Evolutionary conservation across 2,797 vertebrate species (phyloP).

Genomic region (Sandelia bainsii): DNA sequence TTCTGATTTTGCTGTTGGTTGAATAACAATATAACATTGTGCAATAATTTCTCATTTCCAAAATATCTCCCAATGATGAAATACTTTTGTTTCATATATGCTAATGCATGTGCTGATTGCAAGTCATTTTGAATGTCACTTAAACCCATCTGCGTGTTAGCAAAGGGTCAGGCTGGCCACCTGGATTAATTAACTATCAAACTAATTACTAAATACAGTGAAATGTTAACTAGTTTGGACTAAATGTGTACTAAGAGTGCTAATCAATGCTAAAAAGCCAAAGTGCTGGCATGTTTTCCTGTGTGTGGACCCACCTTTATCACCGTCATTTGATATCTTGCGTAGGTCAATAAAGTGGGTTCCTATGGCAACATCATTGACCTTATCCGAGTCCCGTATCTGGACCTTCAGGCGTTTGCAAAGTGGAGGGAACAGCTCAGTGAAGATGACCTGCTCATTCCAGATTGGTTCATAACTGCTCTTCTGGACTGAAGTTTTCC

Average conservation of each 20-base stretch:
- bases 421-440: constrained; percentile 95
- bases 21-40: too few relatives aligned
- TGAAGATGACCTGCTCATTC: constrained; percentile 96
- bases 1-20: too few relatives aligned
- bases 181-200: constrained; percentile 2
- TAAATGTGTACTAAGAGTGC: constrained; percentile 22
- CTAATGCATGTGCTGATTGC: constrained; percentile 20
- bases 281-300: not conserved
- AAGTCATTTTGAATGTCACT: constrained; percentile 25
- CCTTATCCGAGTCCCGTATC: constrained; percentile 97
- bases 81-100: constrained; percentile 22
- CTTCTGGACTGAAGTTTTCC: constrained; percentile 95
- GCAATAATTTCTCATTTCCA: not conserved
- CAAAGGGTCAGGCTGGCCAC: constrained; percentile 31
- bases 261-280: constrained; percentile 45
- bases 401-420: constrained; percentile 96
- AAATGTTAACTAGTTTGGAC: constrained; percentile 31
- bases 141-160: constrained; percentile 30
- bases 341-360: constrained; percentile 96
- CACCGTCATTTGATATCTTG: constrained; percentile 96
- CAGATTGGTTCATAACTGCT: constrained; percentile 97
- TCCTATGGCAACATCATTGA: constrained; percentile 96
- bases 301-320: constrained; percentile 89
- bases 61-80: not conserved
- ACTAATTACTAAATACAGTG: constrained; percentile 38